phyloP scores from a whole-genome alignment of 2,888 invertebrate species.

The Idaea biselata region DNA sequence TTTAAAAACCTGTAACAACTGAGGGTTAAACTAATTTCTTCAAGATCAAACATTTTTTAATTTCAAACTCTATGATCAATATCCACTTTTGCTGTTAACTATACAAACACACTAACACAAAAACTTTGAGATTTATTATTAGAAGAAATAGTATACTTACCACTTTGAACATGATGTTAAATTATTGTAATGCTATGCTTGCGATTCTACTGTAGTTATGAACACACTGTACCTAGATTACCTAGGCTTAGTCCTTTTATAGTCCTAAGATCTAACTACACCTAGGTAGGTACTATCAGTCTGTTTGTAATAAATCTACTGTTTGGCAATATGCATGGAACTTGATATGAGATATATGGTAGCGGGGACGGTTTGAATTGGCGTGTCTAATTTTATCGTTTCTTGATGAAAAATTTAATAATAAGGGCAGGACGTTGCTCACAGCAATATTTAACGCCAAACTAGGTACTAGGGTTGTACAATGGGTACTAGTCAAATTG shows the following conservation, averaged over 20 bases:
- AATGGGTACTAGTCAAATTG: too few species aligned
- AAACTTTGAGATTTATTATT: background rate
- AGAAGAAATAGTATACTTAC: conserved; percentile 36
- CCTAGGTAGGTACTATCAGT: conserved; percentile 54
- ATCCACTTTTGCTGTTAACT: background rate
- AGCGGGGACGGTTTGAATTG: conserved; percentile 9
- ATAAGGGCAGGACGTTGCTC: too few species aligned
- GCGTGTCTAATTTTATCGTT: background rate
- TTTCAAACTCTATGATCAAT: too few species aligned
- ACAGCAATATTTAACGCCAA: too few species aligned
- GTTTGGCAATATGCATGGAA: conserved; percentile 57
- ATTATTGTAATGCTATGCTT: conserved; percentile 22
- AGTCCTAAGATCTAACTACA: conserved; percentile 44
- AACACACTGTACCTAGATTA: conserved; percentile 47
- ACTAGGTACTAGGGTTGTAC: too few species aligned
- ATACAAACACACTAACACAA: background rate
- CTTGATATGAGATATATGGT: background rate
- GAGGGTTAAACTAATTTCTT: too few species aligned
- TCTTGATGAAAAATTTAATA: background rate
- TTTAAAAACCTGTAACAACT: too few species aligned
- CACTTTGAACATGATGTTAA: conserved; percentile 57
- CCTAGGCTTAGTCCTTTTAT: conserved; percentile 66
- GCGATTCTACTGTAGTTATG: conserved; percentile 35
- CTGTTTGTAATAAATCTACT: conserved; percentile 60
- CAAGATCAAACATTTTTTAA: too few species aligned